Conservation (phyloP, 2,797 vertebrate genomes). For the Scarus forsteni region DNA sequence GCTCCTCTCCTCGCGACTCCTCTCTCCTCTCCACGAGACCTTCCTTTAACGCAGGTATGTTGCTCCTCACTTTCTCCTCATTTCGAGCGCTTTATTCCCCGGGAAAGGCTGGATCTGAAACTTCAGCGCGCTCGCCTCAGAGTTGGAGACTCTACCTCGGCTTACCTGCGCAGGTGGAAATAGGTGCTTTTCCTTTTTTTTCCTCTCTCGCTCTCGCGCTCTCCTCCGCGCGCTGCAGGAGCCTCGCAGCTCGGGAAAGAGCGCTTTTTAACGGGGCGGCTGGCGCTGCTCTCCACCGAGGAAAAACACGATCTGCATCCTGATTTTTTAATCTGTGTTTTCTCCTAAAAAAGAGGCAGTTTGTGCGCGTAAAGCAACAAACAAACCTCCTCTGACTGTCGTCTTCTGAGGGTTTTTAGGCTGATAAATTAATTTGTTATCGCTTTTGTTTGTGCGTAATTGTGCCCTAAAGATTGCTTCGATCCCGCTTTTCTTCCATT, state of each 20-base stretch:
- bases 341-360: background rate
- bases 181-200: conserved; percentile 55
- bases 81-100: conserved; percentile 2
- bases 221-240: conserved; percentile 33
- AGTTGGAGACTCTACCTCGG: conserved; percentile 66
- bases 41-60: conserved; percentile 69
- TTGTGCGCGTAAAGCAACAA: conserved; percentile 12
- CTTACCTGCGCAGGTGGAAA: conserved; percentile 79
- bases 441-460: conserved; percentile 69
- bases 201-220: background rate
- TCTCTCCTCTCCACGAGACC: conserved; percentile 72
- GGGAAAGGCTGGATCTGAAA: conserved; percentile 49
- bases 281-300: conserved; percentile 36
- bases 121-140: conserved; percentile 49
- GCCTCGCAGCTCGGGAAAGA: conserved; percentile 33
- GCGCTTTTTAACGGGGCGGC: conserved; percentile 36
- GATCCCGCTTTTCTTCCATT: conserved; percentile 16
- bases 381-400: conserved; percentile 24
- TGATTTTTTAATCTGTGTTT: conserved; percentile 13
- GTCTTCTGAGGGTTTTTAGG: conserved; percentile 40
- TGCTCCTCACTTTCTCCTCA: conserved; percentile 21
- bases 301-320: conserved; percentile 34
- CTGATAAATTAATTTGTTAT: conserved; percentile 41
- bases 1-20: conserved; percentile 81
- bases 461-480: conserved; percentile 43